Percentiles rank a stretch among this genome's conserved stretches.
Evolutionary conservation across 2,888 invertebrate species (phyloP).

Genomic region (Pantelozetes paolii): DNA sequence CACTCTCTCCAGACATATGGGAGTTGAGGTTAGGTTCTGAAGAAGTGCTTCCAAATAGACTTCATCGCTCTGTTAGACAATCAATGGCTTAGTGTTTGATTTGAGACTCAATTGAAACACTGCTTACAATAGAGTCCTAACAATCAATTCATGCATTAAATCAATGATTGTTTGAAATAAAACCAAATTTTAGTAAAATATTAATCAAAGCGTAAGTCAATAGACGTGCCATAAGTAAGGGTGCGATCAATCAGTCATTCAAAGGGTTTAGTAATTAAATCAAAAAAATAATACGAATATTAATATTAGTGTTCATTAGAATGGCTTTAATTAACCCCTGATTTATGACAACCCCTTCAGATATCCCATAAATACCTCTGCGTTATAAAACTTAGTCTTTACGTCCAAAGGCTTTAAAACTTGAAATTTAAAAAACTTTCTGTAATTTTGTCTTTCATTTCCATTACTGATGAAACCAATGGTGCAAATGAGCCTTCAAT

Average conservation of each 20-base stretch:
- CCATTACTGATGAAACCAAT: conserved; percentile 79
- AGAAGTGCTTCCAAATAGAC: conserved; percentile 70
- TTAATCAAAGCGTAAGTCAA: background rate
- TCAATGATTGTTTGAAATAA: background rate
- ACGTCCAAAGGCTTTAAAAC: conserved; percentile 94
- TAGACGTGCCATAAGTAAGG: background rate
- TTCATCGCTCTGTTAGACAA: conserved; percentile 60
- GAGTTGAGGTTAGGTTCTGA: conserved; percentile 87
- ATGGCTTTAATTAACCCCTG: background rate
- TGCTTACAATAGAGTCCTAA: conserved; percentile 46
- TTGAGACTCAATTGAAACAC: conserved; percentile 8
- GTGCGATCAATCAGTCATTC: background rate
- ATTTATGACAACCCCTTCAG: too few relatives aligned
- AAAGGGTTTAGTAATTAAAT: background rate
- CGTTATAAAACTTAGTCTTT: conserved; percentile 96
- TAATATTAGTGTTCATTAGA: background rate
- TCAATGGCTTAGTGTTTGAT: conserved; percentile 17
- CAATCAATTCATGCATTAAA: conserved; percentile 15
- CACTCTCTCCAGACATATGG: conserved; percentile 91
- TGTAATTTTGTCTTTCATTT: conserved; percentile 71
- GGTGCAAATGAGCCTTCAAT: conserved; percentile 82
- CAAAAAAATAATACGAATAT: background rate
- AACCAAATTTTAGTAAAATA: background rate
- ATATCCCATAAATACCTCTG: conserved; percentile 60
- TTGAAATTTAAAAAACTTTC: conserved; percentile 94